These are phyloP conservation scores for Caretta caretta DNA, from an alignment of 2,113 vertebrate genomes.

Conservation along the genomic window DNA sequence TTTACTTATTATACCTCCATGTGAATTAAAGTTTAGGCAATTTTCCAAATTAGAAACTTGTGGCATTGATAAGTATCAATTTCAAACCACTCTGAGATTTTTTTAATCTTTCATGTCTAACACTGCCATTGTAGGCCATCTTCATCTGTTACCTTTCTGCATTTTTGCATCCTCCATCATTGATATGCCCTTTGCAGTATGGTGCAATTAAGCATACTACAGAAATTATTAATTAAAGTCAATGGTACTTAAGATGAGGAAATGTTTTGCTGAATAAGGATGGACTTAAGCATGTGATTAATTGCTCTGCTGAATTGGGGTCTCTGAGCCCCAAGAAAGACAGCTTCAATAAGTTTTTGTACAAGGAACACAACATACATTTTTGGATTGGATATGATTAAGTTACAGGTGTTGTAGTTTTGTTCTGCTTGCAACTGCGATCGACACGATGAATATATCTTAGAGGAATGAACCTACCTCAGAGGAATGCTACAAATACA, in stretches of 20 bases:
- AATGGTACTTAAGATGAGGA: background rate
- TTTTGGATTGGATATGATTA: background rate
- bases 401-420: background rate
- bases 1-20: background rate
- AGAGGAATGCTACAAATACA: constrained; percentile 9
- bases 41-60: background rate
- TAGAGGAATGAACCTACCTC: background rate
- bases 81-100: background rate
- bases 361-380: background rate
- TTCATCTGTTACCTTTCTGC: background rate
- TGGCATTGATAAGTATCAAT: background rate
- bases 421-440: background rate
- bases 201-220: background rate
- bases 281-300: background rate
- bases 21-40: background rate
- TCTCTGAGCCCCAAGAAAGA: background rate
- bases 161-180: background rate
- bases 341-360: background rate
- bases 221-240: constrained; percentile 19
- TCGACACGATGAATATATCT: constrained; percentile 24
- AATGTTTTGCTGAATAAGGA: background rate
- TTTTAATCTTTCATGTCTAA: constrained; percentile 27
- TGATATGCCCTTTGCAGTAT: background rate
- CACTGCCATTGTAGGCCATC: background rate
- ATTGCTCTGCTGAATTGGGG: background rate